Base-by-base conservation (phyloP, 2,113 vertebrate species). In the Bombycilla garrulus region DNA sequence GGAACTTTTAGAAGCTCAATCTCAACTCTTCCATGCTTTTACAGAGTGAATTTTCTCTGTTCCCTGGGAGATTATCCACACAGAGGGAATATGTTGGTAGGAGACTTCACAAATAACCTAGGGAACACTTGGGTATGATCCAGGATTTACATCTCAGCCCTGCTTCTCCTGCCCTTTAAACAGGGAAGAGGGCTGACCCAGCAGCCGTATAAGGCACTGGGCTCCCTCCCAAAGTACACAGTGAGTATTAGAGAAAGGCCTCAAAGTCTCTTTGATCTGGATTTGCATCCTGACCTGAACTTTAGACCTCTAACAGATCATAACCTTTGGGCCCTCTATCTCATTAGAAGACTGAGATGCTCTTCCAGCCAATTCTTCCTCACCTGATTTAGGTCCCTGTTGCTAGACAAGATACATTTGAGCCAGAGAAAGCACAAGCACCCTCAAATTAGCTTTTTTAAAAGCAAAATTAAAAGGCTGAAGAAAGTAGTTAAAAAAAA, bases 191-290 rank as follows among this genome's bases (percentile, higher is more conserved):
- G 20, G 33, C 54, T 85, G 81, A 86, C 66, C 15, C 66, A 66
- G 70, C 66, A 78, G 48, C 44, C 31, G 35, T 33, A 35, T 48
- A 86, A 86, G 80, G 80, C 76, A 81, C 36, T 88, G 92, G 64
- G 73, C 92, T 90, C 7, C 3, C 65, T 96, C 90, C 82, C 95
- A 96, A 33, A 48, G 69, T 84, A 95, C 90, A 93, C 61, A 79
- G 47, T 42, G 61, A 90, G 33, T 57, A 29, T 2, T 64, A 51
- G 76, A 81, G 56, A 95, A 82, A 86, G 82, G 48, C 45, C n/a
- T 71, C 5, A 0, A 88, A 96, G 88, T 83, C 90, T 78, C 38
- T 90, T 76, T 73, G n/a, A 20, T 94, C 60, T 71, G 76, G 69
- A 51, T 88, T 94, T 35, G 5, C 28, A 51, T 84, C 80, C 66